Percentiles rank a stretch among this genome's conserved stretches.
Conservation (phyloP, 1,140 invertebrate species). For the Teleopsis dalmanni region DNA sequence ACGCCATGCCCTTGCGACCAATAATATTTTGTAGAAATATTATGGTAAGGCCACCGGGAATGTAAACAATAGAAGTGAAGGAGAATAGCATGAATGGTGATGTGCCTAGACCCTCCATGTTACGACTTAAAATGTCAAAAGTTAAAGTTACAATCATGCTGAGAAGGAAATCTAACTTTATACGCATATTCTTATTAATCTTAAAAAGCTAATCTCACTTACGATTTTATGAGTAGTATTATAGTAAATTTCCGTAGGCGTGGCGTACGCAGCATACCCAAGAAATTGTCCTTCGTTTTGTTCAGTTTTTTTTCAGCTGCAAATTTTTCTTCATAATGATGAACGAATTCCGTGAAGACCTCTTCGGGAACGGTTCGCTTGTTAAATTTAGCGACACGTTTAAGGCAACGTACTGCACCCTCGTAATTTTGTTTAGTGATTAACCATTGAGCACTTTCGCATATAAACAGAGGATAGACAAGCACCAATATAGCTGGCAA, state of each 20-base stretch:
- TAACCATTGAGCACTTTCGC: constrained; percentile 57
- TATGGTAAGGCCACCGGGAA: constrained; percentile 51
- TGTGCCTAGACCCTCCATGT: constrained; percentile 51
- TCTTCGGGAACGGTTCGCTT: constrained; percentile 42
- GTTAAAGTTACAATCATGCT: constrained; percentile 53
- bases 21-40: constrained; percentile 51
- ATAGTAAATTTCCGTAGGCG: constrained; percentile 48
- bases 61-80: constrained; percentile 46
- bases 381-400: constrained; percentile 51
- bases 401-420: constrained; percentile 48
- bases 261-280: constrained; percentile 48
- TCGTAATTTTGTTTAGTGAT: constrained; percentile 49
- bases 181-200: background rate
- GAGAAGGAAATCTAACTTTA: background rate
- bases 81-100: constrained; percentile 52
- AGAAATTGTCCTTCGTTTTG: constrained; percentile 23
- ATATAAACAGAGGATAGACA: constrained; percentile 47
- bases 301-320: constrained; percentile 16
- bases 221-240: constrained; percentile 53
- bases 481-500: constrained; percentile 46
- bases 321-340: constrained; percentile 26
- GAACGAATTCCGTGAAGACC: constrained; percentile 43
- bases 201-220: constrained; percentile 28
- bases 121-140: constrained; percentile 55
- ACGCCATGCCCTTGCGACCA: constrained; percentile 52